Conservation (phyloP, 2,888 invertebrate species). For the Furcula furcula region DNA sequence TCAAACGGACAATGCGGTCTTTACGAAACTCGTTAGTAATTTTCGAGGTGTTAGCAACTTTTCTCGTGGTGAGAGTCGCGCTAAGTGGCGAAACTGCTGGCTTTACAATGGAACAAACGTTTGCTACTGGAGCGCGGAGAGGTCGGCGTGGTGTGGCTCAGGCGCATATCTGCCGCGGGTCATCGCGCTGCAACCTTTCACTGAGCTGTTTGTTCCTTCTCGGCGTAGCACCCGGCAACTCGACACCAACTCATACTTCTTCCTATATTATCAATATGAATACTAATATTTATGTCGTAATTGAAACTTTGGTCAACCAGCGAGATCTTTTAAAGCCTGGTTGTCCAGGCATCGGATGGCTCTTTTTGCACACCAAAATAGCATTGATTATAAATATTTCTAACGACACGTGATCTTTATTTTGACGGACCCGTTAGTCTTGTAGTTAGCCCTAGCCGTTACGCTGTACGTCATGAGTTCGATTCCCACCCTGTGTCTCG, state of each 20-base stretch:
- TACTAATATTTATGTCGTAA: no score
- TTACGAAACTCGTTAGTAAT: constrained; percentile 71
- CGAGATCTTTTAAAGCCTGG: no score
- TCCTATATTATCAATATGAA: no score
- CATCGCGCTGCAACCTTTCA: constrained; percentile 68
- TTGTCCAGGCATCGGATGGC: no score
- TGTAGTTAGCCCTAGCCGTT: no score
- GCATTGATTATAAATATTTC: no score
- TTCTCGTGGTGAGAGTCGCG: constrained; percentile 69
- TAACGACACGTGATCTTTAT: no score
- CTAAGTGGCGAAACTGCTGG: constrained; percentile 69
- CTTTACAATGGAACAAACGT: constrained; percentile 54
- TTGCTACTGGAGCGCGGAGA: constrained; percentile 33
- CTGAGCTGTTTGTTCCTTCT: constrained; percentile 23
- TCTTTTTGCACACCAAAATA: no score
- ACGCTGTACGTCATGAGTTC: no score
- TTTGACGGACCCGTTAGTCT: no score
- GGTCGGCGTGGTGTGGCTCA: constrained; percentile 18
- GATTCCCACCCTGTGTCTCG: no score
- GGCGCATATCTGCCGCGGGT: constrained; percentile 51
- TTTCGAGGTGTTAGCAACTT: constrained; percentile 63
- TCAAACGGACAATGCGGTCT: constrained; percentile 69
- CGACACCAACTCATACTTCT: constrained; percentile 12
- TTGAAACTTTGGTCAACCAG: no score
- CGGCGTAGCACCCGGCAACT: not conserved